phyloP scores from a whole-genome alignment of 2,888 invertebrate genomes.

The Coronaproctus castanopsis region DNA sequence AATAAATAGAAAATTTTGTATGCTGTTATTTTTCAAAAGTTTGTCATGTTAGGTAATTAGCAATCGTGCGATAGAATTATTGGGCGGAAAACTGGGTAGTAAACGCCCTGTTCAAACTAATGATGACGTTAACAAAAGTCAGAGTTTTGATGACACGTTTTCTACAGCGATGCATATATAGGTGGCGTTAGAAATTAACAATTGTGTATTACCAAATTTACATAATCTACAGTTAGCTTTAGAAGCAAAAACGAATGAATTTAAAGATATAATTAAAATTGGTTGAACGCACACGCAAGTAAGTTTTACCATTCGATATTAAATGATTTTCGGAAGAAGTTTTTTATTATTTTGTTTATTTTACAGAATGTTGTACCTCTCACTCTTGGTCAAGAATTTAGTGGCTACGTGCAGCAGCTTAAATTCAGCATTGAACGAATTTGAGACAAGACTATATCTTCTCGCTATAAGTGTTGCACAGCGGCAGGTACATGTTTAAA shows the following conservation, averaged over 20 bases:
- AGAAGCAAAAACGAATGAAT: slow-evolving; percentile 55
- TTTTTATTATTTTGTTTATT: background rate
- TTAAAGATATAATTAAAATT: slow-evolving; percentile 81
- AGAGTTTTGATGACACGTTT: slow-evolving; percentile 97
- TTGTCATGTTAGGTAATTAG: slow-evolving; percentile 72
- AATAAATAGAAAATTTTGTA: too few species aligned
- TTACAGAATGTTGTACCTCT: slow-evolving; percentile 80
- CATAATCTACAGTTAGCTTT: slow-evolving; percentile 50
- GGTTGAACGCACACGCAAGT: slow-evolving; percentile 54
- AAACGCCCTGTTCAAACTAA: slow-evolving; percentile 95
- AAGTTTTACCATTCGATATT: too few species aligned
- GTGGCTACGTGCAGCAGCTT: slow-evolving; percentile 67
- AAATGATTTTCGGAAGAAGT: too few species aligned
- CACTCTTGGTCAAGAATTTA: slow-evolving; percentile 93
- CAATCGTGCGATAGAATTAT: slow-evolving; percentile 70
- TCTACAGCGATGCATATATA: slow-evolving; percentile 98
- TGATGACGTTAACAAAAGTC: slow-evolving; percentile 97
- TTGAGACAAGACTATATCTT: slow-evolving; percentile 57
- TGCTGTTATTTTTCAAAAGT: too few species aligned
- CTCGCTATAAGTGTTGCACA: slow-evolving; percentile 87
- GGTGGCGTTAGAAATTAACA: slow-evolving; percentile 69
- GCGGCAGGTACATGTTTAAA: slow-evolving; percentile 97
- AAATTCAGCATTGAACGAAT: slow-evolving; percentile 67
- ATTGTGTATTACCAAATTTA: slow-evolving; percentile 62
- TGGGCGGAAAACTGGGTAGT: slow-evolving; percentile 76